Evolutionary conservation across 2,888 invertebrate genomes (phyloP).

Genomic region (Acleris literana): DNA sequence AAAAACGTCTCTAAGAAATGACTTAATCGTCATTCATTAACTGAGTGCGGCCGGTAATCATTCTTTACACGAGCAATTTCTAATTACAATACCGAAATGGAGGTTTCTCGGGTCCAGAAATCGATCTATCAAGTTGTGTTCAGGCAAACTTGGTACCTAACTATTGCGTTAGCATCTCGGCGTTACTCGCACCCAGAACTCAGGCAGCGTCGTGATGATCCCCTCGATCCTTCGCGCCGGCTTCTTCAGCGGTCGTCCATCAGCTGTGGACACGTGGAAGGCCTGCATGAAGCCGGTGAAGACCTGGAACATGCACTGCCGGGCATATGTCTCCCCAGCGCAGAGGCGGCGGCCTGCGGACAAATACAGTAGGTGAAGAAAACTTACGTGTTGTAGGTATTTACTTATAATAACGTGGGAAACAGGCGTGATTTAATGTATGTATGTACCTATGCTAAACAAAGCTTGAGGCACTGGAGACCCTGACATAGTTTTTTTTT

Average conservation of each 20-base stretch:
- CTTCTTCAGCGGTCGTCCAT: slow-evolving; percentile 65
- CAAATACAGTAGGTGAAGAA: not conserved
- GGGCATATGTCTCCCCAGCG: slow-evolving; percentile 88
- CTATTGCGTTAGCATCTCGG: slow-evolving; percentile 43
- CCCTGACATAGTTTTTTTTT: not conserved
- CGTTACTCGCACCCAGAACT: slow-evolving; percentile 83
- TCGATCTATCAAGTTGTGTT: too few relatives aligned
- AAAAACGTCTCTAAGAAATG: too few relatives aligned
- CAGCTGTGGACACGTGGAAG: slow-evolving; percentile 82
- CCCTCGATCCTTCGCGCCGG: slow-evolving; percentile 76
- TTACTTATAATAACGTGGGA: too few relatives aligned
- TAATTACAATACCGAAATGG: too few relatives aligned
- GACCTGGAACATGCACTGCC: slow-evolving; percentile 86
- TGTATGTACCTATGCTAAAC: too few relatives aligned
- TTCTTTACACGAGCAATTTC: too few relatives aligned
- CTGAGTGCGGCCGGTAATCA: too few relatives aligned
- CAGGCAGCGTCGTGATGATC: slow-evolving; percentile 80
- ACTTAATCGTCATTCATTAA: too few relatives aligned
- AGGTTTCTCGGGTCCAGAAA: too few relatives aligned
- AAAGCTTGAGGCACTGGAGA: not conserved
- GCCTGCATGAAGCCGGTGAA: slow-evolving; percentile 85
- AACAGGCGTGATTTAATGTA: too few relatives aligned
- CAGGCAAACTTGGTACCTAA: not conserved
- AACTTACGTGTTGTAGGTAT: not conserved
- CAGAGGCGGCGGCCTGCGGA: slow-evolving; percentile 85